Percentiles rank a stretch among this genome's conserved stretches.
phyloP scores from a whole-genome alignment of 2,113 vertebrate species.

The Plecturocebus donacophilus region DNA sequence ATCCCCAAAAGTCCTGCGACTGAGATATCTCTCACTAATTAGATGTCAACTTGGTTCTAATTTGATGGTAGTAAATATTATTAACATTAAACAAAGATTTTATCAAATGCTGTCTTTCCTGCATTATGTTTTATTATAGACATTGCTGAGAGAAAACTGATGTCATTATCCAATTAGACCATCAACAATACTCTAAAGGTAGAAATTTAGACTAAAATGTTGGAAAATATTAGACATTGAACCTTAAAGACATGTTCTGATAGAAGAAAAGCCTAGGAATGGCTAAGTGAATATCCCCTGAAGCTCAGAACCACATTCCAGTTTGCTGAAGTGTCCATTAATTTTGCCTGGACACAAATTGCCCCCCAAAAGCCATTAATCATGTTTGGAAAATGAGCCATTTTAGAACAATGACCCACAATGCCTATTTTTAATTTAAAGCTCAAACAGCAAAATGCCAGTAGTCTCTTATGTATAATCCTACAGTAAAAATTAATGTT shows the following conservation, averaged over 20 bases:
- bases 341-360: constrained; percentile 37
- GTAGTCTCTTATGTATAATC: constrained; percentile 63
- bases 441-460: constrained; percentile 58
- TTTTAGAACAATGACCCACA: constrained; percentile 52
- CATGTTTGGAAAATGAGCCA: neutral
- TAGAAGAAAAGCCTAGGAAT: neutral
- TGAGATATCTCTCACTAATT: neutral
- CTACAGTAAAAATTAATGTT: constrained; percentile 60
- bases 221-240: neutral
- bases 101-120: neutral
- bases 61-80: neutral
- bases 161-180: constrained; percentile 16
- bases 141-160: neutral
- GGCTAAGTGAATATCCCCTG: neutral
- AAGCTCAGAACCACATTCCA: neutral
- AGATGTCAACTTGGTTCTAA: neutral
- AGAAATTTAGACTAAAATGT: neutral
- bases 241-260: neutral
- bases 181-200: neutral
- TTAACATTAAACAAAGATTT: neutral
- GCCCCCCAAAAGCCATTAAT: neutral
- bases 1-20: neutral
- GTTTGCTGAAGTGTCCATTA: constrained; percentile 7
- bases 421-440: constrained; percentile 60
- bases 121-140: neutral